These are phyloP conservation scores for Lanius collurio DNA, from an alignment of 2,113 vertebrate genomes.

Conservation along the genomic window DNA sequence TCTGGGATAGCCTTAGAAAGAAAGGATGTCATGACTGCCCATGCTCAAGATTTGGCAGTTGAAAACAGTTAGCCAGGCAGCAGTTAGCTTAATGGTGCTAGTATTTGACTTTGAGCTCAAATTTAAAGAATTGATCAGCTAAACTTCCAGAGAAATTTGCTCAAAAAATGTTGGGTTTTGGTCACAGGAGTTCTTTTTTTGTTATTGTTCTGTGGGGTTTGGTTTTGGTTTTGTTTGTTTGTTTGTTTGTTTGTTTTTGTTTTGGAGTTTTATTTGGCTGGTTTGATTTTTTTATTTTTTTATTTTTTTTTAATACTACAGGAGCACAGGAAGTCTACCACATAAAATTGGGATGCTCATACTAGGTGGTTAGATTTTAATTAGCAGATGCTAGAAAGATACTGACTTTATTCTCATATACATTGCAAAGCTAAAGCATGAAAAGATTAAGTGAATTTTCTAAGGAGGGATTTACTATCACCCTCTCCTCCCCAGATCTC, in stretches of 20 bases:
- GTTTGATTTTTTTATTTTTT: neutral
- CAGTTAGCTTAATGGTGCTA: neutral
- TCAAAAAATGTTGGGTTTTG: neutral
- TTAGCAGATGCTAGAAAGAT: neutral
- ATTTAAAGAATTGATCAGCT: neutral
- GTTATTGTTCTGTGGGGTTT: neutral
- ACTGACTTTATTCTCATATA: neutral
- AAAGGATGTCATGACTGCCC: neutral
- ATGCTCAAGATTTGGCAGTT: neutral
- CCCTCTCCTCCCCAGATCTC: neutral
- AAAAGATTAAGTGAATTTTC: neutral
- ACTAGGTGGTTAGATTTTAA: neutral
- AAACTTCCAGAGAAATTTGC: neutral
- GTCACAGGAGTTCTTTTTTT: neutral
- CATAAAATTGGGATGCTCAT: neutral
- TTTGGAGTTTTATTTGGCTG: neutral
- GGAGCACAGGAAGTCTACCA: neutral
- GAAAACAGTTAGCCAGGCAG: neutral
- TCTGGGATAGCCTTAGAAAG: neutral
- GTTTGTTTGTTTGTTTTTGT: neutral
- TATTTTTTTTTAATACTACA: neutral
- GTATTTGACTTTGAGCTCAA: neutral
- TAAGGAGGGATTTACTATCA: neutral
- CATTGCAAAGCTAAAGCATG: neutral
- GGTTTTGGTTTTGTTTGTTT: too few relatives aligned